Evolutionary conservation across 2,113 vertebrate genomes (phyloP).

Genomic region (Podilymbus podiceps): DNA sequence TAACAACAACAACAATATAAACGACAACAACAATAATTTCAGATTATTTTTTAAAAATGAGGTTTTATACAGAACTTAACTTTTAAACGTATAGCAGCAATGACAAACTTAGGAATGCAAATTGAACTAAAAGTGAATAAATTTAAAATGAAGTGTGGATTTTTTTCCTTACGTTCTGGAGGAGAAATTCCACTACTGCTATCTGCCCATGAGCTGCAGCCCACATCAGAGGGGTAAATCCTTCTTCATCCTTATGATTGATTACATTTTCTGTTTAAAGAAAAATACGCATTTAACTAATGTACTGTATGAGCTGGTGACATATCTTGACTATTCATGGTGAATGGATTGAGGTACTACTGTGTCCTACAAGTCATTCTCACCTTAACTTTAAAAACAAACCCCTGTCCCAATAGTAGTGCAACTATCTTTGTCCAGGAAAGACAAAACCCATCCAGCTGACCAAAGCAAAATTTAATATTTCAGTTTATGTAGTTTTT

Average conservation of each 20-base stretch:
- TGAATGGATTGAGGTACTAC: background rate
- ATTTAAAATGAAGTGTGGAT: background rate
- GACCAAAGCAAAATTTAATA: background rate
- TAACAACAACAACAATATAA: background rate
- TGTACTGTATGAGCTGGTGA: background rate
- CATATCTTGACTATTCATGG: background rate
- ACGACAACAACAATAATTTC: no score
- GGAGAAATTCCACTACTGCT: constrained; percentile 96
- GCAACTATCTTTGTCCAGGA: background rate
- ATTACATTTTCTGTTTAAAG: constrained; percentile 89
- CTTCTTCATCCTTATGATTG: constrained; percentile 96
- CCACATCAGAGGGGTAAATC: constrained; percentile 98
- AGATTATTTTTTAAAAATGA: background rate
- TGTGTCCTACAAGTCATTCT: background rate
- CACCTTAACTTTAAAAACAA: background rate
- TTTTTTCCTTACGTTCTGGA: constrained; percentile 89
- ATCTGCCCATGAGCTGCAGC: constrained; percentile 98
- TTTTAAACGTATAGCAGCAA: background rate
- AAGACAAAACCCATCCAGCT: background rate
- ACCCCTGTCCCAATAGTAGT: background rate
- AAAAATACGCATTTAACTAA: constrained; percentile 31
- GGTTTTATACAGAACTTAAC: background rate
- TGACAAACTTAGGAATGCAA: background rate
- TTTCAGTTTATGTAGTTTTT: background rate
- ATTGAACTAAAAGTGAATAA: background rate